A percentile compares a stretch with the other conserved stretches of the same genome.
Evolutionary conservation across 1,140 invertebrate species (phyloP).

Genomic region (Lepidotrigona ventralis): DNA sequence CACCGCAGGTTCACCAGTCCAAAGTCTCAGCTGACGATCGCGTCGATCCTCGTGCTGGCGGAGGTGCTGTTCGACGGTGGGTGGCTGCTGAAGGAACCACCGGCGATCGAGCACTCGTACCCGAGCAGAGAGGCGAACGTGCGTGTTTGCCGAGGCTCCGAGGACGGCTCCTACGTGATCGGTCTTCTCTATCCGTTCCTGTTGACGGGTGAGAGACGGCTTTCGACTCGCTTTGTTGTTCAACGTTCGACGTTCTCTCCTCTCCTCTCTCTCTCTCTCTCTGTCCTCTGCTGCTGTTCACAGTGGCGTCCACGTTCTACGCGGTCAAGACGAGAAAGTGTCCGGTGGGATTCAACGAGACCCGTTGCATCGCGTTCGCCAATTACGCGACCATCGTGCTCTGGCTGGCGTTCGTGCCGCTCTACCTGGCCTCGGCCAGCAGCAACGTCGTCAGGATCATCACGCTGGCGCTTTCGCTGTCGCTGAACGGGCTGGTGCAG

Average conservation of each 20-base stretch:
- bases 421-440: conserved; percentile 80
- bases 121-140: conserved; percentile 75
- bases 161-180: conserved; percentile 81
- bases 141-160: conserved; percentile 79
- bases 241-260: no score
- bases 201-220: conserved; percentile 73
- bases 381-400: conserved; percentile 89
- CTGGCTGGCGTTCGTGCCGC: conserved; percentile 88
- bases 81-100: conserved; percentile 80
- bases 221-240: no score
- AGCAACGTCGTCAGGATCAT: conserved; percentile 82
- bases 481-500: conserved; percentile 80
- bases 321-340: conserved; percentile 88
- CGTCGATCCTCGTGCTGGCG: conserved; percentile 79
- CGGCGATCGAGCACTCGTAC: conserved; percentile 75
- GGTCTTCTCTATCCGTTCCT: conserved; percentile 82
- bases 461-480: conserved; percentile 81
- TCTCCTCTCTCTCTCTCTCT: no score
- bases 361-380: conserved; percentile 87
- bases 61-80: conserved; percentile 80
- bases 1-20: conserved; percentile 79
- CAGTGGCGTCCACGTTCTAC: conserved; percentile 85
- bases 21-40: conserved; percentile 81
- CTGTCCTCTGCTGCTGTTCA: background rate
- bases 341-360: conserved; percentile 89